These are phyloP conservation scores for Serinus canaria DNA, from an alignment of 2,113 vertebrate species.

Conservation along the genomic window DNA sequence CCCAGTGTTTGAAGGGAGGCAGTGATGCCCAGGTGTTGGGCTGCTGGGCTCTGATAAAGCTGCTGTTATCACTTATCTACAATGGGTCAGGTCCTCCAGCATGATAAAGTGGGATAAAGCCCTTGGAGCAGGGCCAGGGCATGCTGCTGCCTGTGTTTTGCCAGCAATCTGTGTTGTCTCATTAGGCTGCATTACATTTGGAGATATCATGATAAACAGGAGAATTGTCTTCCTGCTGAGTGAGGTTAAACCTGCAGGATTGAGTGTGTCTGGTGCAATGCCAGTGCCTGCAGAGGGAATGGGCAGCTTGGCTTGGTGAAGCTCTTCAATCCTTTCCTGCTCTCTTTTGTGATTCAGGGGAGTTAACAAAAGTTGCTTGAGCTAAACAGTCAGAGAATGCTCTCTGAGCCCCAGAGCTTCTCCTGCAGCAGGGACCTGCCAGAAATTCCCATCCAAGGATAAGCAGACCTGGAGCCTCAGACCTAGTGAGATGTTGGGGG, in stretches of 20 bases:
- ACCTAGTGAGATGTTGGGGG: fast-evolving
- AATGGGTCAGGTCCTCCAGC: too few relatives aligned
- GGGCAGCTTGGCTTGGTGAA: not conserved
- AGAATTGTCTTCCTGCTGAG: not conserved
- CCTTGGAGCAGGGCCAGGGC: not conserved
- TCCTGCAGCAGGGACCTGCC: not conserved
- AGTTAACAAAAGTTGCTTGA: not conserved
- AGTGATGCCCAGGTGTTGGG: not conserved
- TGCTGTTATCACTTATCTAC: not conserved
- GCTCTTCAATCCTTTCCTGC: fast-evolving
- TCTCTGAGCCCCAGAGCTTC: fast-evolving
- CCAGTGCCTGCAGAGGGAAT: not conserved
- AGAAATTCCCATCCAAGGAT: not conserved
- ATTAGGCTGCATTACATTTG: not conserved
- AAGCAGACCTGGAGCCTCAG: not conserved
- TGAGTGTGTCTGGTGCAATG: fast-evolving
- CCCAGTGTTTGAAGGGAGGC: not conserved
- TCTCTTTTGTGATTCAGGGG: not conserved
- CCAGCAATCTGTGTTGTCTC: not conserved
- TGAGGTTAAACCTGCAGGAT: not conserved
- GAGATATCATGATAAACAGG: not conserved
- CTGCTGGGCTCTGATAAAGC: not conserved
- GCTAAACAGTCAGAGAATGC: not conserved
- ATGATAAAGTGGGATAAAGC: not conserved
- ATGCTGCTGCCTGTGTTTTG: not conserved